A percentile compares a stretch with the other conserved stretches of the same genome.
Conservation (phyloP, 2,888 invertebrate genomes). For the Petrophora chlorosata region DNA sequence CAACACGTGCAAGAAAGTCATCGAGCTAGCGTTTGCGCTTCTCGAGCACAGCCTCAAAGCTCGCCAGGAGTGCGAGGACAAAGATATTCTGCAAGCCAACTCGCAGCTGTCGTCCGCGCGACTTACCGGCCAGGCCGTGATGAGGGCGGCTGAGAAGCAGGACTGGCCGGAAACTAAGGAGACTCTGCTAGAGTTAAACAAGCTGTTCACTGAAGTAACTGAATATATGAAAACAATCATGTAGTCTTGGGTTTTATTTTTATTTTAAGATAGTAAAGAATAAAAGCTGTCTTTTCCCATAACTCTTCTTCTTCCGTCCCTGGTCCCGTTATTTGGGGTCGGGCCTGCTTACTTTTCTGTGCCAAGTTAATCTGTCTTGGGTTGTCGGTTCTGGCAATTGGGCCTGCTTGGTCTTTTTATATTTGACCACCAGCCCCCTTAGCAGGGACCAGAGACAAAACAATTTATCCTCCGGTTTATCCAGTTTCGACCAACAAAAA, state of each 20-base stretch:
- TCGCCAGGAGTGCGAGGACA: slow-evolving; percentile 67
- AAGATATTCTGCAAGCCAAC: slow-evolving; percentile 77
- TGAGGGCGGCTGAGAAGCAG: slow-evolving; percentile 75
- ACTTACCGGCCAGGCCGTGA: slow-evolving; percentile 82
- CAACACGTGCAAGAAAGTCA: slow-evolving; percentile 84
- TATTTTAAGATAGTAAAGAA: slow-evolving; percentile 80
- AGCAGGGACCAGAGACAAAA: no score
- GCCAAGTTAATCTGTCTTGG: no score
- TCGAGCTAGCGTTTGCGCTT: slow-evolving; percentile 84
- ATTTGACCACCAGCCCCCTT: no score
- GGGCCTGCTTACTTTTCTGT: no score
- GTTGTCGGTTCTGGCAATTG: no score
- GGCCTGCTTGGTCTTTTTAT: no score
- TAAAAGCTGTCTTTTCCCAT: no score
- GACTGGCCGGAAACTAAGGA: slow-evolving; percentile 69
- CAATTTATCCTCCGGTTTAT: no score
- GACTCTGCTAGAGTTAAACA: slow-evolving; percentile 57
- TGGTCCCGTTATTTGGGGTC: no score
- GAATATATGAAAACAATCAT: slow-evolving; percentile 75
- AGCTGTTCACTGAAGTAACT: slow-evolving; percentile 57
- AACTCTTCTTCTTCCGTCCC: no score
- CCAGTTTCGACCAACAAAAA: no score
- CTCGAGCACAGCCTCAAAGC: slow-evolving; percentile 84
- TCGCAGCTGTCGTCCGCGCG: slow-evolving; percentile 85
- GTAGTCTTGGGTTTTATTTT: slow-evolving; percentile 49